These are phyloP conservation scores for Ptychoptera albimana DNA, from an alignment of 2,888 invertebrate species.

Conservation along the genomic window DNA sequence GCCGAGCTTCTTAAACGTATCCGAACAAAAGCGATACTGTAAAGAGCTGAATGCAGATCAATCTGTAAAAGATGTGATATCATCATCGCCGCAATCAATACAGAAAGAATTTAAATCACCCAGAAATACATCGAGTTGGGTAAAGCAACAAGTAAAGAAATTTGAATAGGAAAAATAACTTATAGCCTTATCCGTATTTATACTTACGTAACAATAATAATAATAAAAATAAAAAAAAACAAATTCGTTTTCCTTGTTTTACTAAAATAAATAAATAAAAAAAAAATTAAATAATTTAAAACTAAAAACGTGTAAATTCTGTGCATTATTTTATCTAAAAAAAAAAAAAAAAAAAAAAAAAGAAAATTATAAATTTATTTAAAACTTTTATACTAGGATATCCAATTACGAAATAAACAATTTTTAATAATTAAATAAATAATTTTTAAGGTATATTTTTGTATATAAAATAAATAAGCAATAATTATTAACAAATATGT, in stretches of 20 bases:
- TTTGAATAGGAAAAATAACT: constrained; percentile 23
- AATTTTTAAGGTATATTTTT: neutral
- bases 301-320: too few relatives aligned
- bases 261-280: too few relatives aligned
- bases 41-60: neutral
- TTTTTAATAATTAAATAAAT: neutral
- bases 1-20: constrained; percentile 6
- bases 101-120: neutral
- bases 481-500: neutral
- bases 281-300: too few relatives aligned
- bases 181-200: neutral
- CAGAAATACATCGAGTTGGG: constrained; percentile 21
- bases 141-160: constrained; percentile 29
- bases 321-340: too few relatives aligned
- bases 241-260: too few relatives aligned
- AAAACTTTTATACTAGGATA: too few relatives aligned
- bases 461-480: neutral
- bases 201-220: too few relatives aligned
- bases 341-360: too few relatives aligned
- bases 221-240: too few relatives aligned
- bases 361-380: too few relatives aligned
- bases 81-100: constrained; percentile 15
- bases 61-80: neutral
- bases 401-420: too few relatives aligned
- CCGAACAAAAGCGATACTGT: neutral